A percentile compares a stretch with the other conserved stretches of the same genome.
Evolutionary conservation across 2,113 vertebrate genomes (phyloP).

Genomic region (Anser brachyrhynchus): DNA sequence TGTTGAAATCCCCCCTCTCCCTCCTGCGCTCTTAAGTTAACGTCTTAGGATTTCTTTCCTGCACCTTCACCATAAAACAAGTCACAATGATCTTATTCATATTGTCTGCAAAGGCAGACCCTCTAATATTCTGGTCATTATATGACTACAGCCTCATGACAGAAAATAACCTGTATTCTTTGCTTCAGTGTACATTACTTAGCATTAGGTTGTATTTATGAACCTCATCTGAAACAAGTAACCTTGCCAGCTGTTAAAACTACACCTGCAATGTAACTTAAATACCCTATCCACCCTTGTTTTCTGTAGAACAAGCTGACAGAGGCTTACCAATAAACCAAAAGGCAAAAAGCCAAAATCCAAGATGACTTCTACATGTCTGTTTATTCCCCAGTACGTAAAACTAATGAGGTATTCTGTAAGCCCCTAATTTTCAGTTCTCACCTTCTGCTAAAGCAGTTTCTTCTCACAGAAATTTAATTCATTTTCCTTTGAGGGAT

Average conservation of each 20-base stretch:
- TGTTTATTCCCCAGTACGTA: not conserved
- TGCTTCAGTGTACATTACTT: not conserved
- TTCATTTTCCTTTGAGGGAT: not conserved
- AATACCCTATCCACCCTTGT: not conserved
- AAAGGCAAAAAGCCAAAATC: not conserved
- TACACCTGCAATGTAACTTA: not conserved
- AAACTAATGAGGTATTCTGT: not conserved
- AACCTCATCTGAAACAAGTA: not conserved
- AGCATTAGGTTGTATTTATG: not conserved
- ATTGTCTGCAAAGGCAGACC: not conserved
- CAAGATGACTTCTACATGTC: not conserved
- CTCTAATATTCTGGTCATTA: not conserved
- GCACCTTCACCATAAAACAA: not conserved
- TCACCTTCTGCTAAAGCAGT: not conserved
- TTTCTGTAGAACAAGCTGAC: not conserved
- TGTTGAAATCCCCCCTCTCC: not conserved
- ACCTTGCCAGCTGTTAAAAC: not conserved
- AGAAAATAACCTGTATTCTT: not conserved
- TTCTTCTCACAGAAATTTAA: not conserved
- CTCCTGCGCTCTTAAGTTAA: not conserved
- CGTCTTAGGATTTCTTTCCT: not conserved
- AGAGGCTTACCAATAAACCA: not conserved
- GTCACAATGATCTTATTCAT: not conserved
- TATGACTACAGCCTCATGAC: fast-evolving
- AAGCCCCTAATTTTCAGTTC: not conserved